Percentiles rank a stretch among this genome's conserved stretches.
Conservation (phyloP, 2,797 vertebrate species). For the Poecile montanus region DNA sequence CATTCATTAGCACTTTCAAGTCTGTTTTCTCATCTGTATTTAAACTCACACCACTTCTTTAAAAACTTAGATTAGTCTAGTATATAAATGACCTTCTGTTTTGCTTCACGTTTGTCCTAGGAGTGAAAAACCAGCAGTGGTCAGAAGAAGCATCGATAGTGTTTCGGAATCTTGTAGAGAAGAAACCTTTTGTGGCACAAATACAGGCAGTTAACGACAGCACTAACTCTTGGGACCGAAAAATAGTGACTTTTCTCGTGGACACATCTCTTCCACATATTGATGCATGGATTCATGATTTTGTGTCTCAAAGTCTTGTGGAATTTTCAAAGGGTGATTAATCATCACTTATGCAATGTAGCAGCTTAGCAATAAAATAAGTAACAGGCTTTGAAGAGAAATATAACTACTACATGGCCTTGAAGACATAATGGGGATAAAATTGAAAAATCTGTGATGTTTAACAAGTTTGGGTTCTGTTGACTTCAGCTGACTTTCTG, state of each 20-base stretch:
- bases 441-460: slow-evolving; percentile 61
- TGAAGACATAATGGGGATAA: slow-evolving; percentile 55
- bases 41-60: not conserved
- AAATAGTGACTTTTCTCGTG: slow-evolving; percentile 87
- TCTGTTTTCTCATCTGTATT: not conserved
- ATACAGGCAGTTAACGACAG: slow-evolving; percentile 83
- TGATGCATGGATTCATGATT: slow-evolving; percentile 93
- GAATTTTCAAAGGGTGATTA: slow-evolving; percentile 77
- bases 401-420: slow-evolving; percentile 65
- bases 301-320: slow-evolving; percentile 83
- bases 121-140: slow-evolving; percentile 84
- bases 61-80: not conserved
- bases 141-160: slow-evolving; percentile 90
- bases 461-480: slow-evolving; percentile 72
- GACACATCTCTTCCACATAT: slow-evolving; percentile 85
- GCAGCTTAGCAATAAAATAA: slow-evolving; percentile 71
- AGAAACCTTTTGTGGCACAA: slow-evolving; percentile 88
- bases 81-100: not conserved
- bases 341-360: slow-evolving; percentile 54
- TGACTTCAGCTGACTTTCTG: slow-evolving; percentile 72
- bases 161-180: slow-evolving; percentile 93
- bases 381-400: slow-evolving; percentile 60
- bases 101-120: slow-evolving; percentile 73
- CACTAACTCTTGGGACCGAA: slow-evolving; percentile 80
- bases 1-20: not conserved